Base-by-base conservation (phyloP, 2,113 vertebrate species). In the Coracopsis vasa region DNA sequence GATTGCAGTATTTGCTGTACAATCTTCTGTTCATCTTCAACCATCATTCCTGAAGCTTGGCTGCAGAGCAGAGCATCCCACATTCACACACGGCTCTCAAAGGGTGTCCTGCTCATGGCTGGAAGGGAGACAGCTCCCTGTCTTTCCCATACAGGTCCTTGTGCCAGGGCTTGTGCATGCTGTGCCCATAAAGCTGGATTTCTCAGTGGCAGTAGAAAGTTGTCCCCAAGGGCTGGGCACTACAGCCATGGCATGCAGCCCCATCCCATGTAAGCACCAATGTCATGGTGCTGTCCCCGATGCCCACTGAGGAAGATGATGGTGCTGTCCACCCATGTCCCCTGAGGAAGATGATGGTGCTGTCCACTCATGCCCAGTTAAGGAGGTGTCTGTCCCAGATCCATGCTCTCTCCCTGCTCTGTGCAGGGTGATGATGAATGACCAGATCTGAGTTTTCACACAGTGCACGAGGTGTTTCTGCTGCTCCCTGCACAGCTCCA, bases 171-270 rank as follows among this genome's bases (percentile, higher is more conserved):
- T 47, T 61, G 13, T 9, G 10, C 33, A 39, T 2, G 7, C 53
- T 33, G 21, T 44, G 37, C 60, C 23, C 0, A 0, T 19, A 16
- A 23, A 28, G 14, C 21, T 13, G 8, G 27, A 47, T 9, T 28
- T 48, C 41, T 18, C 60, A 6, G 20, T 6, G 25, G 39, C 51
- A 21, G 44, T n/a, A 45, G 50, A 21, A 58, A 29, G 37, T 20
- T 42, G 61, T 61, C 23, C 65, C 41, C 41, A 16, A 19, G 65
- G 47, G 29, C 25, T 35, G 78, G 31, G 29, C 10, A 16, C 5
- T 0, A 2, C 16, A 7, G 29, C n/a, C 7, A 1, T 5, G 6
- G 71, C 41, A n/a, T 0, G 5, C 31, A 20, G 18, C 10, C 41
- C 31, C 42, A 14, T 29, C 44, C 28, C 16, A 1, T 2, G 15